Evolutionary conservation across 2,797 vertebrate species (phyloP), one percentile per base, ranked within the genome.

Genomic region (Distichodus sexfasciatus): DNA sequence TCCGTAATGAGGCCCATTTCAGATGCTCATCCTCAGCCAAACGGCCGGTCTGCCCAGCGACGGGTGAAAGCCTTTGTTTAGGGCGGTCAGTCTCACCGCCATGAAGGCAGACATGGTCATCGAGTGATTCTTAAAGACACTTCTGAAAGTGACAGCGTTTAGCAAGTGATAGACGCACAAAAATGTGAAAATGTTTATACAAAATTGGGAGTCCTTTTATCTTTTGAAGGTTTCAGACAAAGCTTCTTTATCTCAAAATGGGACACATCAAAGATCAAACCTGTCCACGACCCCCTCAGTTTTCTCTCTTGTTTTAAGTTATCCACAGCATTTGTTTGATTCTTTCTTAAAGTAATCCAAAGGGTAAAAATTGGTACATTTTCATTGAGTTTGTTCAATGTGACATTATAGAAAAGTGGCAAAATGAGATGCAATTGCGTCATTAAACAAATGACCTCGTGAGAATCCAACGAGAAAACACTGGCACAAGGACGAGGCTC

Each of bases 1-100:
- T 72, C 87, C 83, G 89, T 88, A 90, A 92, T 90, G 83, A 87
- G 79, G 86, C 78, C 83, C 86, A 89, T 92, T 93, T 92, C 90
- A 87, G 84, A 88, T 77, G 83, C 76, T 79, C 83, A 83, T 81
- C 87, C 41, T 83, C 87, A 85, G 79, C 6, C 86, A 86, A 87
- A 86, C 84, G 86, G 82, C 76, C 54, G n/a, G n/a, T 57, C n/a
- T 57, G 41, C 81, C 69, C n/a, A 84, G 55, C 83, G 81, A 89
- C 86, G 86, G 82, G 81, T 84, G 85, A 85, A 88, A 82, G 84
- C 84, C 80, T 88, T 90, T 90, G 90, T 79, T 71, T 62, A 33
- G 51, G 51, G 21, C 38, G 31, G 54, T 63, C 50, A 46, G 31
- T n/a, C 21, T 38, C 66, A 53, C 44, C 14, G 1, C 12, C 21